Evolutionary conservation across 1,140 invertebrate genomes (phyloP).

Genomic region (Drosophila funebris): DNA sequence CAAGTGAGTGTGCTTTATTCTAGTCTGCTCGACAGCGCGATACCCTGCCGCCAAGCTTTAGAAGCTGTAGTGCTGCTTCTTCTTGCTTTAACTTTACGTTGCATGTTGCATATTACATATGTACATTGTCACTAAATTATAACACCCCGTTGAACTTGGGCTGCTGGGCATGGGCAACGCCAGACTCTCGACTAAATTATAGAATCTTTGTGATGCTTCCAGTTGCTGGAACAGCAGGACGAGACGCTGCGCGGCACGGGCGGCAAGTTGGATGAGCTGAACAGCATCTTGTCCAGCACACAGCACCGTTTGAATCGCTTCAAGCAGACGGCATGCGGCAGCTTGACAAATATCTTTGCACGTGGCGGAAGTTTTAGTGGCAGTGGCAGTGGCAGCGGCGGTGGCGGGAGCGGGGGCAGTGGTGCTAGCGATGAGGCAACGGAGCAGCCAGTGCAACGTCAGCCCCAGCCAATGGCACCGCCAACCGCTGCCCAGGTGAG

Average conservation of each 20-base stretch:
- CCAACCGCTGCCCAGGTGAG: conserved; percentile 69
- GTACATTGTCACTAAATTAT: too few relatives aligned
- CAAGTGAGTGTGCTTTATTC: too few relatives aligned
- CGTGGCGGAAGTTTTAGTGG: conserved; percentile 28
- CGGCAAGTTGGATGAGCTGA: conserved; percentile 92
- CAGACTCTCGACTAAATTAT: too few relatives aligned
- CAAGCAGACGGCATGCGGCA: conserved; percentile 86
- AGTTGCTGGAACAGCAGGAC: conserved; percentile 88
- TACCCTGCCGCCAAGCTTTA: too few relatives aligned
- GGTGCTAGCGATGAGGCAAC: background rate
- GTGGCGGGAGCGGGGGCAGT: conserved; percentile 68
- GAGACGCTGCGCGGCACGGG: conserved; percentile 89
- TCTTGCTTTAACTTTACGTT: too few relatives aligned
- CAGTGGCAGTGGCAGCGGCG: conserved; percentile 52
- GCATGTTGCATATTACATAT: too few relatives aligned
- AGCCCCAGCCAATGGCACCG: conserved; percentile 77
- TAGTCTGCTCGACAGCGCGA: too few relatives aligned
- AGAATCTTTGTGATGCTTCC: background rate
- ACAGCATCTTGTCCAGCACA: conserved; percentile 90
- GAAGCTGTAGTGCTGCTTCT: too few relatives aligned
- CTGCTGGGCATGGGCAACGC: too few relatives aligned
- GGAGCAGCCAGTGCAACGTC: conserved; percentile 74
- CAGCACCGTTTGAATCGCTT: conserved; percentile 95
- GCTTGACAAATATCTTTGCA: conserved; percentile 69
- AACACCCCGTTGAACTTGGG: too few relatives aligned